Evolutionary conservation across 92 coral and sea anemone genomes (phyloP), one percentile per base, ranked within the genome.

Genomic region (Plumapathes pennacea): DNA sequence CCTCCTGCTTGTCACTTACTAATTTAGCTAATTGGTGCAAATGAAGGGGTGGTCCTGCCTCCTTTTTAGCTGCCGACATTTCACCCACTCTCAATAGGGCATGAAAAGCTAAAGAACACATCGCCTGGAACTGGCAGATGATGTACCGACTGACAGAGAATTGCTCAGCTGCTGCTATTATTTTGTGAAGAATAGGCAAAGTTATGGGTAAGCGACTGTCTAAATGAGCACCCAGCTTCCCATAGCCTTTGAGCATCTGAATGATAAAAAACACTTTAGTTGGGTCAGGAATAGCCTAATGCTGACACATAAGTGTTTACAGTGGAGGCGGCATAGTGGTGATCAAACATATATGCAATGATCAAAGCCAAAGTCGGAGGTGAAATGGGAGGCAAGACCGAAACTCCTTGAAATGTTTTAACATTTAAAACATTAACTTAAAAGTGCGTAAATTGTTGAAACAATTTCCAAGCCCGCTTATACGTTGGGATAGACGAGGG

Each of bases 231-330:
- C 77, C 77, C 13, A 38, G 15, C 53, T 67, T 68, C 41, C 57
- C 63, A 50, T 77, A 77, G 10, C 77, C 84, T 57, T 77, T 77
- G 12, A 77, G 64, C 70, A 77, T 68, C 32, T 77, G 84, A n/a
- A 45, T 46, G 19, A 66, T 54, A 41, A 43, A 76, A 41, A 76
- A 69, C 19, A 39, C 66, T 50, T 63, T 63, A 4, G 85, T 55
- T 9, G 85, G 80, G n/a, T n/a, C n/a, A n/a, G 12, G 54, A 39
- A 47, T 81, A 73, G 32, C 77, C 72, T 32, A 72, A 25, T 15
- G 71, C 76, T 10, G 81, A 80, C 37, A 64, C 70, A 57, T 71
- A 71, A 0, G 86, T 64, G 13, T 32, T 52, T 0, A 64, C 72
- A 4, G 80, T 73, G 13, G 80, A 73, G 19, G 84, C 40, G 17